Evolutionary conservation across 1,140 invertebrate species (phyloP), one percentile per base, ranked within the genome.

Genomic region (Trinorchestia longiramus): DNA sequence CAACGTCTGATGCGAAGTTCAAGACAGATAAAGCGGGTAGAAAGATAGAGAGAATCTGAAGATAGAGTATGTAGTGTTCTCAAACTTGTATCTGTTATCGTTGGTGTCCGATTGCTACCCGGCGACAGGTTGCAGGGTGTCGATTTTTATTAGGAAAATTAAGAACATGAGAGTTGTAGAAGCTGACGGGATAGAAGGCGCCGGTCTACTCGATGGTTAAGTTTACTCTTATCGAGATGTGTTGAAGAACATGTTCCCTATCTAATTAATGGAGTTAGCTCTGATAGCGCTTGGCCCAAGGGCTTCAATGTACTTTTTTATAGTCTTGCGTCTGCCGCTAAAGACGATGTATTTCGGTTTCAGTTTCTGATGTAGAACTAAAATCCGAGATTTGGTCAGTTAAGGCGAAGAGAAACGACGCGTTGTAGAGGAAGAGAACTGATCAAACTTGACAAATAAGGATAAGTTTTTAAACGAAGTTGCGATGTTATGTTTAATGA

Each of bases 221-320:
- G 88, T 42, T 90, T 28, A 15, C 15, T 41, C 88, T 42, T 90
- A 43, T 42, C 88, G n/a, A 41, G 88, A 42, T 42, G 88, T 90
- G 88, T 90, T 90, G 28, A 90, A 41, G 88, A 90, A 90, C 88
- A 41, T 43, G 88, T 28, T 90, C 41, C 88, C 43, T 90, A 90
- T 90, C 88, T 90, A 42, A 90, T 90, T 90, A 90, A 90, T 41
- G 43, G 88, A 43, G 41, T 41, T 90, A 90, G 28, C 88, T 90
- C 1, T 15, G 88, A 90, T 90, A 90, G 1, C 11, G 88, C 62
- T 36, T 28, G 28, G 62, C 47, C 47, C 47, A 11, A 19, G 19
- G 47, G 47, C 62, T 36, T 36, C 62, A 36, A 36, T 77, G 62
- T 36, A 77, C 62, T 77, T 77, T 77, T 77, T 77, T 28, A 23